These are phyloP conservation scores for Rhadina sibilatrix DNA, from an alignment of 2,113 vertebrate species.

Conservation along the genomic window DNA sequence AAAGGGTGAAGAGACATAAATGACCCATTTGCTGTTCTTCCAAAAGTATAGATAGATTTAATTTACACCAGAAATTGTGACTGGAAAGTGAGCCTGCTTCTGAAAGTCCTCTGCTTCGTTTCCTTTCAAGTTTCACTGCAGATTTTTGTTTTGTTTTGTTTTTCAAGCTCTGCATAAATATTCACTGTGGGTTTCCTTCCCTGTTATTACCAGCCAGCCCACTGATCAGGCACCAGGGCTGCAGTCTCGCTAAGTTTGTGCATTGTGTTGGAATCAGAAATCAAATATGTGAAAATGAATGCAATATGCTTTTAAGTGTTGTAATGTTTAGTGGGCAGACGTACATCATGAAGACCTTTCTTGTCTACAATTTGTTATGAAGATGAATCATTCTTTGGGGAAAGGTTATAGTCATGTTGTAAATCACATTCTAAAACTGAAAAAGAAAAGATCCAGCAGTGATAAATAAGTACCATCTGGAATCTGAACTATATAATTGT, in stretches of 20 bases:
- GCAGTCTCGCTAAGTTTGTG: not conserved
- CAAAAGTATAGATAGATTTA: not conserved
- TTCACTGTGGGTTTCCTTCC: not conserved
- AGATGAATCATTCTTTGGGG: slow-evolving; percentile 35
- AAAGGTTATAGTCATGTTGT: slow-evolving; percentile 30
- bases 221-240: not conserved
- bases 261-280: not conserved
- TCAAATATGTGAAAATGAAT: not conserved
- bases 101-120: not conserved
- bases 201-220: not conserved
- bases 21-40: not conserved
- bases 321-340: not conserved
- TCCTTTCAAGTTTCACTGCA: not conserved
- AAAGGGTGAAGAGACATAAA: not conserved
- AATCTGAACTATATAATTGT: slow-evolving; percentile 25
- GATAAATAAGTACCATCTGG: slow-evolving; percentile 54
- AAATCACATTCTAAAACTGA: slow-evolving; percentile 17
- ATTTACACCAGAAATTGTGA: not conserved
- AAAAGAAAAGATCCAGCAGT: not conserved
- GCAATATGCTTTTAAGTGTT: not conserved
- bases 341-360: slow-evolving; percentile 2
- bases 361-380: not conserved
- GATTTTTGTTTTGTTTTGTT: not conserved
- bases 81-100: not conserved
- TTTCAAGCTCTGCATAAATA: not conserved